Conservation (phyloP, 2,797 vertebrate species). For the Momotus momota region DNA sequence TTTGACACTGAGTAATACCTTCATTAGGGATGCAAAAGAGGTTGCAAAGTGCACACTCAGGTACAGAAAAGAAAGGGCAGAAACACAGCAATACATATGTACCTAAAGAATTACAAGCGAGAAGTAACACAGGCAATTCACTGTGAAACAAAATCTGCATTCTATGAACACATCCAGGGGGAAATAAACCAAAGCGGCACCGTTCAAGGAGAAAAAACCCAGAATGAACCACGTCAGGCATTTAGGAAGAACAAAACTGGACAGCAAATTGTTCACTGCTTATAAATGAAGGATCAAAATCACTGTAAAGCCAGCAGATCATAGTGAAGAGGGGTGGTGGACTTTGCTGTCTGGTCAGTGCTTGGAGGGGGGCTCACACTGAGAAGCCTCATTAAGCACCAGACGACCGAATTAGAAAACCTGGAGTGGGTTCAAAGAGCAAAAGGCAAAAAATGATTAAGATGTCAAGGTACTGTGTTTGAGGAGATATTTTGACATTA, state of each 20-base stretch:
- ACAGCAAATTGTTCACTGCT: neutral
- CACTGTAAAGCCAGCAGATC: neutral
- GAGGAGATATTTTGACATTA: neutral
- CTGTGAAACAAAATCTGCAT: neutral
- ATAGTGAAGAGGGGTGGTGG: neutral
- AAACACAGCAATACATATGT: neutral
- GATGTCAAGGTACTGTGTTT: neutral
- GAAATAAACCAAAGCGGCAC: neutral
- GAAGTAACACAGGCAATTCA: neutral
- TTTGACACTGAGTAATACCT: neutral
- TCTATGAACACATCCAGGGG: neutral
- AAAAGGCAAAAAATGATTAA: neutral
- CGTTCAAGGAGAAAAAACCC: neutral
- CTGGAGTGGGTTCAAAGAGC: neutral
- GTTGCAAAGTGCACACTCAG: neutral
- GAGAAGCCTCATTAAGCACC: neutral
- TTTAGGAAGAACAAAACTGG: neutral
- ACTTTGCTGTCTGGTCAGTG: neutral
- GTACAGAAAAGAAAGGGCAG: neutral
- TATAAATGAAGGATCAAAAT: neutral
- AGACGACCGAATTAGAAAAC: neutral
- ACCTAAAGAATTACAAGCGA: neutral
- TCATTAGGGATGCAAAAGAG: conserved; percentile 2
- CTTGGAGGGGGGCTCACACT: neutral
- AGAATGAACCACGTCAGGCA: neutral